Base-by-base conservation (phyloP, 1,140 invertebrate genomes). In the Agraylea sexmaculata region DNA sequence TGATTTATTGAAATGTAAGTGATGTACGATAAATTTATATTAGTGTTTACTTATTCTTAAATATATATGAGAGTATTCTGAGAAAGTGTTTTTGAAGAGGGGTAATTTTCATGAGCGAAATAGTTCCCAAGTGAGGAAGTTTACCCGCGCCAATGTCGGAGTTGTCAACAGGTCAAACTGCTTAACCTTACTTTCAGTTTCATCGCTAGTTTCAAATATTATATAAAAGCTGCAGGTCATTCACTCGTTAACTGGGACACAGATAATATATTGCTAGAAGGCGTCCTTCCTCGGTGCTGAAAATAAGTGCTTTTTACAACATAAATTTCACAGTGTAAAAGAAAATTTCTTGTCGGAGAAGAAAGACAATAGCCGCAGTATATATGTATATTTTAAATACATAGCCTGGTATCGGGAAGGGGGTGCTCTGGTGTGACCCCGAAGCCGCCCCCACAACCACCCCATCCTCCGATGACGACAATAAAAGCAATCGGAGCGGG, bases 401-500 rank as follows among this genome's bases (percentile, higher is more conserved):
- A 35, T 11, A 35, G 5, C 8, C n/a, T 19, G 31, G 11, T 40
- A 16, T 37, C 20, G 15, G 16, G 12, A 37, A 21, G 31, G 7
- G 20, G n/a, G n/a, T n/a, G n/a, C n/a, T 20, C 32, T 41, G 17
- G 8, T 12, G 13, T 29, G 21, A 17, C 29, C 25, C 18, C 31
- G 11, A 10, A 34, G 28, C 33, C 18, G 5, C 42, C n/a, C 19
- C 37, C 11, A 10, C 37, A 34, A 27, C 13, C 10, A 28, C 12
- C 29, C 22, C 21, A 34, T 35, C 38, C 31, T 33, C 36, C 31
- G 37, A 42, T 30, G 28, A 22, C 25, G 30, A 42, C 43, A 49
- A 49, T 49, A 49, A 49, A 49, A 49, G 47, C 47, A 45, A 49
- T 49, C 47, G 47, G 43, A 33, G 36, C 43, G 40, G 35, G 40